Conservation (phyloP, 1,140 invertebrate genomes). For the Hypsibius dujardini region DNA sequence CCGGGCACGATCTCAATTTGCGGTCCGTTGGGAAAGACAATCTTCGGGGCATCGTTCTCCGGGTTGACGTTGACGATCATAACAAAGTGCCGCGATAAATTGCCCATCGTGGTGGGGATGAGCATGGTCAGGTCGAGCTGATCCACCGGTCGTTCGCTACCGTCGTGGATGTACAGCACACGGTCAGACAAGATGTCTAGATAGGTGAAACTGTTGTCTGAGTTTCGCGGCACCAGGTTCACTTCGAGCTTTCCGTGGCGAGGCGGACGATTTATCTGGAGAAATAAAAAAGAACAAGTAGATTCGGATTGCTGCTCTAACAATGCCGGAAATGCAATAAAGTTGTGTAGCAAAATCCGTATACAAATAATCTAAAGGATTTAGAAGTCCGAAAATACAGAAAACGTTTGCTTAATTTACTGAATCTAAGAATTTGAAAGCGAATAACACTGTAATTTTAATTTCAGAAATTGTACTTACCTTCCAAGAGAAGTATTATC, state of each 20-base stretch:
- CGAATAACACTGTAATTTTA: too few species aligned
- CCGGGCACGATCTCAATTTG: conserved; percentile 32
- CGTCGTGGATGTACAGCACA: conserved; percentile 30
- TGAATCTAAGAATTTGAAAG: too few species aligned
- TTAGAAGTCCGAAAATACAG: too few species aligned
- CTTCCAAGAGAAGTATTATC: too few species aligned
- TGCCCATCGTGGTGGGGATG: conserved; percentile 13
- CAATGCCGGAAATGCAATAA: too few species aligned
- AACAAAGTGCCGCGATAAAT: conserved; percentile 41
- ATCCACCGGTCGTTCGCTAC: conserved; percentile 24
- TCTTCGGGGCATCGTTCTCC: conserved; percentile 66
- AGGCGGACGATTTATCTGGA: conserved; percentile 28
- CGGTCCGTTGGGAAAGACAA: conserved; percentile 38
- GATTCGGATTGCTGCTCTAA: too few species aligned
- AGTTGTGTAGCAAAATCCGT: too few species aligned
- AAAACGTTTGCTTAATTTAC: too few species aligned
- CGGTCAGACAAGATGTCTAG: conserved; percentile 28
- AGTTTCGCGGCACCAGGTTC: conserved; percentile 23
- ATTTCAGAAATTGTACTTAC: too few species aligned
- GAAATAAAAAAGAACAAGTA: conserved; percentile 19
- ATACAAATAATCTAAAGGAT: too few species aligned
- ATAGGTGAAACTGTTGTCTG: conserved; percentile 28
- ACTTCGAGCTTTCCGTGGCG: conserved; percentile 28
- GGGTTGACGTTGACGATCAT: conserved; percentile 63
- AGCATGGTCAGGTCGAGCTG: background rate